phyloP scores from a whole-genome alignment of 1,140 invertebrate species.

The Megathymus violae region DNA sequence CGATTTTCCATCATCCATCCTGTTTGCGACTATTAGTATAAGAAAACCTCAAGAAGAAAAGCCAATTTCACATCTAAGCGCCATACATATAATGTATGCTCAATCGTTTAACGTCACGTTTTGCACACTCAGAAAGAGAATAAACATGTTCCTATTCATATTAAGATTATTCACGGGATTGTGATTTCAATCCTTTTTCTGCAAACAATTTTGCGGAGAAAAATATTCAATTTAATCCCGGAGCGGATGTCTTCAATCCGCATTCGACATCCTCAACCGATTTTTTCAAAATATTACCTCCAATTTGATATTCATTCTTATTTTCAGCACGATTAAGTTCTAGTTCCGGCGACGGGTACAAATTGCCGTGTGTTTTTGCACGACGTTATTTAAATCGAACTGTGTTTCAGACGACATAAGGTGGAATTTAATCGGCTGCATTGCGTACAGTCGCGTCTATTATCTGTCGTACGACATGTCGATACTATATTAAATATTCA shows the following conservation, averaged over 20 bases:
- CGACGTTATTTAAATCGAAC: background rate
- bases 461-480: constrained; percentile 1
- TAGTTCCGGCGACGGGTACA: constrained; percentile 21
- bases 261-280: constrained; percentile 15
- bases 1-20: background rate
- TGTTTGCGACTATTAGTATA: background rate
- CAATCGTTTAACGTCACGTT: background rate
- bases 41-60: background rate
- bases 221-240: constrained; percentile 23
- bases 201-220: constrained; percentile 21
- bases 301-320: constrained; percentile 24
- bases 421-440: background rate
- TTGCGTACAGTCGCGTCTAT: constrained; percentile 7
- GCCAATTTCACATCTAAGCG: background rate
- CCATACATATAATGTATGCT: background rate
- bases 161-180: constrained; percentile 22
- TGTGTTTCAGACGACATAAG: background rate
- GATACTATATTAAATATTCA: constrained; percentile 3
- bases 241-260: constrained; percentile 24
- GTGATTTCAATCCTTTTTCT: constrained; percentile 19
- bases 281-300: constrained; percentile 26
- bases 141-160: constrained; percentile 22
- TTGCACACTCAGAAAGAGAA: constrained; percentile 1
- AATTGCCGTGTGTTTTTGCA: constrained; percentile 12
- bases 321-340: constrained; percentile 24